phyloP scores from a whole-genome alignment of 2,113 vertebrate genomes.

The Eublepharis macularius region DNA sequence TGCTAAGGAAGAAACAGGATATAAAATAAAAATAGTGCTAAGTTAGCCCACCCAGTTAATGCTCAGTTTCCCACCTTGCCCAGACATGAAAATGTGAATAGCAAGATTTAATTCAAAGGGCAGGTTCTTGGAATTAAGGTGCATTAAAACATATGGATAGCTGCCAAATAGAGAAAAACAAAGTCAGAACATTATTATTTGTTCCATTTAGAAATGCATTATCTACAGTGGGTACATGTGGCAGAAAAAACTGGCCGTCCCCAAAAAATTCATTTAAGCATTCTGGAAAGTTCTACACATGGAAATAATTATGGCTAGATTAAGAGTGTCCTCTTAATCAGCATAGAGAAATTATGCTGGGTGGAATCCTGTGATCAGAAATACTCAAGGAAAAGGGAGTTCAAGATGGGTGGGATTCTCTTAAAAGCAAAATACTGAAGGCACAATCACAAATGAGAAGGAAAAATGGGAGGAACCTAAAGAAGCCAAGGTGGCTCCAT shows the following conservation, averaged over 20 bases:
- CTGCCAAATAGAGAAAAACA: neutral
- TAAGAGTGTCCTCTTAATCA: neutral
- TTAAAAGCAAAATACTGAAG: no score
- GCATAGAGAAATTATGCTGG: no score
- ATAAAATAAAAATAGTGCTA: neutral
- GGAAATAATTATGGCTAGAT: neutral
- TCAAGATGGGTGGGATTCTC: no score
- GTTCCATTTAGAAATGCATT: neutral
- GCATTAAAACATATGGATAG: neutral
- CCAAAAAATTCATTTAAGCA: neutral
- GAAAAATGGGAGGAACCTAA: no score
- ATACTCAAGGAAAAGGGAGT: no score
- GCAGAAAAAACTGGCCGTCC: no score
- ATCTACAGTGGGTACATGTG: neutral
- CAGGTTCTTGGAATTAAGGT: neutral
- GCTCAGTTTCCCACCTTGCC: conserved; percentile 3
- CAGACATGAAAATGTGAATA: neutral
- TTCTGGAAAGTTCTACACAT: neutral
- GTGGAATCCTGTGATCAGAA: no score
- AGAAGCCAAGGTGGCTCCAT: no score
- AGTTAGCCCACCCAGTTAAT: neutral
- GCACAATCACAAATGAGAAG: no score
- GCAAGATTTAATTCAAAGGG: neutral
- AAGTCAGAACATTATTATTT: neutral
- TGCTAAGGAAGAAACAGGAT: neutral